These are phyloP conservation scores for Scaptomyza cyrtandrae DNA, from an alignment of 2,888 invertebrate species.

Conservation along the genomic window DNA sequence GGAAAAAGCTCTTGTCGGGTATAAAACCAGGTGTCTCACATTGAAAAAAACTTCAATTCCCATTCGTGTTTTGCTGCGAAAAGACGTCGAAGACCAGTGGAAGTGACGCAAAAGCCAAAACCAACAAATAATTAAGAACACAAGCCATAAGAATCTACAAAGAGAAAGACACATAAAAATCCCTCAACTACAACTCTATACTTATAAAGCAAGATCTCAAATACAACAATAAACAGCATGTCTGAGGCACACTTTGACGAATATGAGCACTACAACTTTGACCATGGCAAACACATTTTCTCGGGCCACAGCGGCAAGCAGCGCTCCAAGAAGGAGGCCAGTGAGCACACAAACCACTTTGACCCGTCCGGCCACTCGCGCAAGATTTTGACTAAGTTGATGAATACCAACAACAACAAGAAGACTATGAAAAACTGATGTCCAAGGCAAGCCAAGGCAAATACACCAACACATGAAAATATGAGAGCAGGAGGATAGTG, in stretches of 20 bases:
- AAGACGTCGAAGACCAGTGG: constrained; percentile 16
- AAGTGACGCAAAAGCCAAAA: constrained; percentile 17
- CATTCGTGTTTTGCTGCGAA: constrained; percentile 29
- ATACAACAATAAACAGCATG: constrained; percentile 85
- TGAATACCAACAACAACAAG: constrained; percentile 88
- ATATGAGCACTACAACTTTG: constrained; percentile 97
- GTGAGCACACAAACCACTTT: constrained; percentile 94
- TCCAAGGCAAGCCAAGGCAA: constrained; percentile 12
- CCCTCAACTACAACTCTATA: constrained; percentile 12
- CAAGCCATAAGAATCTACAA: constrained; percentile 29
- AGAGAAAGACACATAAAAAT: constrained; percentile 15
- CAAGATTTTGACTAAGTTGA: constrained; percentile 50
- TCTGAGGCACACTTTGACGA: constrained; percentile 94
- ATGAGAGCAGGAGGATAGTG: constrained; percentile 32
- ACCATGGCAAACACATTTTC: constrained; percentile 95
- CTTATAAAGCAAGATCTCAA: constrained; percentile 37
- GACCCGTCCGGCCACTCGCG: constrained; percentile 94
- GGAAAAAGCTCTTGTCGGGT: constrained; percentile 46
- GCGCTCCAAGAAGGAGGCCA: constrained; percentile 94
- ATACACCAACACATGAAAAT: constrained; percentile 17
- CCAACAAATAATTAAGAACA: constrained; percentile 19
- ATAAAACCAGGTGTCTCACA: constrained; percentile 38
- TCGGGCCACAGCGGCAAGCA: constrained; percentile 96
- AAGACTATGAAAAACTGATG: constrained; percentile 84
- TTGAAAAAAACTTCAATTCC: constrained; percentile 38